These are phyloP conservation scores for Dione vanillae DNA, from an alignment of 2,888 invertebrate species.

Conservation along the genomic window DNA sequence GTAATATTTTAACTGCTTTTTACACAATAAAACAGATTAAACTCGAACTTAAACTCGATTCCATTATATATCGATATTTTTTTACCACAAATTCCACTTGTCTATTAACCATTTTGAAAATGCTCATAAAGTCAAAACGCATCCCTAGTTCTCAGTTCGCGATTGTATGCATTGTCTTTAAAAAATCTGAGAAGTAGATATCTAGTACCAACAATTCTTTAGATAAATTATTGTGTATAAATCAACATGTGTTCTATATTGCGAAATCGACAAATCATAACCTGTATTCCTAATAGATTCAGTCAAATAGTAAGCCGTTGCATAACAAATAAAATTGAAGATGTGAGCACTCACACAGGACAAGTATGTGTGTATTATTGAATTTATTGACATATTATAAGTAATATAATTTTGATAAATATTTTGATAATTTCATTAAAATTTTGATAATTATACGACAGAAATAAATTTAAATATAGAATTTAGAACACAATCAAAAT, in stretches of 20 bases:
- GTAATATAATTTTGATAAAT: too few relatives aligned
- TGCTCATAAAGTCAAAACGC: not conserved
- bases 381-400: not conserved
- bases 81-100: not conserved
- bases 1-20: too few relatives aligned
- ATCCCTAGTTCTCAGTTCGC: not conserved
- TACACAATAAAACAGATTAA: too few relatives aligned
- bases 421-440: too few relatives aligned
- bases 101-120: not conserved
- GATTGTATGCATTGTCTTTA: not conserved
- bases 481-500: too few relatives aligned
- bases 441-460: too few relatives aligned
- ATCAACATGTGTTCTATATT: conserved; percentile 37
- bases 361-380: conserved; percentile 58
- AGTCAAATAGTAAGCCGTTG: conserved; percentile 51
- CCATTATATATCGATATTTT: not conserved
- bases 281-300: conserved; percentile 19
- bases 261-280: conserved; percentile 19
- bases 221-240: not conserved
- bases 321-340: conserved; percentile 62
- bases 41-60: too few relatives aligned
- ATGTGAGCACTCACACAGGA: conserved; percentile 70
- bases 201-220: not conserved
- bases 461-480: too few relatives aligned
- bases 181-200: not conserved